Evolutionary conservation across 64 coral and sea anemone species (phyloP), one percentile per base, ranked within the genome.

Genomic region (Cladopsammia gracilis): DNA sequence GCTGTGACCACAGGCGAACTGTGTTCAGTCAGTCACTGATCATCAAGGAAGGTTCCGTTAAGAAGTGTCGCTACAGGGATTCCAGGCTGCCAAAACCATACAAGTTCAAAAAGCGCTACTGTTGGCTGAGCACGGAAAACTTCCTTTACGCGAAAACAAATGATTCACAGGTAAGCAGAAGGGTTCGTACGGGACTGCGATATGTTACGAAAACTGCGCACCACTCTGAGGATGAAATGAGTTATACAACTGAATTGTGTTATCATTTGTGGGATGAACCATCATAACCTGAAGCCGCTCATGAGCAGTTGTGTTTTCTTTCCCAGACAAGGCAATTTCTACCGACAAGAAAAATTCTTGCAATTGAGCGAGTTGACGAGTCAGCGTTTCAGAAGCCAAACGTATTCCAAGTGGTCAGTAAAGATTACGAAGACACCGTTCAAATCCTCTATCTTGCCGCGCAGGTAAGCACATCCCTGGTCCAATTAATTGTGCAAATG

Each of bases 391-490:
- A 96, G 82, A 99, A 94, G 65, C 77, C 94, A 11, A 96, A 99
- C 61, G 94, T 96, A 42, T 99, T 99, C 70, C 98, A 99, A 87
- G 81, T 99, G 18, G 96, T 99, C 16, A 93, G 88, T 47, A 95
- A 91, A 25, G 91, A 96, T 57, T 81, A 87, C 25, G 94, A 93
- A 4, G 94, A 89, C 10, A 26, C 82, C 5, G 44, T 91, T 64
- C 79, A 87, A 53, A 93, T 86, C 24, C 88, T 96, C 13, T 99
- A 99, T 59, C 87, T 99, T 22, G 67, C 89, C 3, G 91, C 94
- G 52, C 95, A 99, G 98, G 98, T 99, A 86, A 25, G 25, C 19
- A 3, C 19, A 48, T 23, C 66, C 42, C 16, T 25, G 51, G 19
- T 20, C 47, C 5, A n/a, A n/a, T 25, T 14, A 48, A 77, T 26